Base-by-base conservation (phyloP, 2,797 vertebrate genomes). In the Cetoscarus ocellatus region DNA sequence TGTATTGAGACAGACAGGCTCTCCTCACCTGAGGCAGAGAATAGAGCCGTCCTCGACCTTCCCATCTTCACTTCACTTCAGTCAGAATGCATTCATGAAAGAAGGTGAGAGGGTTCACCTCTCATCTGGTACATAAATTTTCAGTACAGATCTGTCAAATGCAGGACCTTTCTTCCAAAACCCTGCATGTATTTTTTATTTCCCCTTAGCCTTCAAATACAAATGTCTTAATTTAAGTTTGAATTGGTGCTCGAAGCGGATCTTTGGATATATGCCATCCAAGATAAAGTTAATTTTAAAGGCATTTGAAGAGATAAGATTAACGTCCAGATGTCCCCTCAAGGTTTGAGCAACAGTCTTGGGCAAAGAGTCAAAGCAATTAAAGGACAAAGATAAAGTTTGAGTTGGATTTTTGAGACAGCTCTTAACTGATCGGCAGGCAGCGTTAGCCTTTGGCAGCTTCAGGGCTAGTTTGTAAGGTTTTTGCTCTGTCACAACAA, bases 271-370 rank as follows among this genome's bases (percentile, higher is more conserved):
- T 68, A 59, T 75, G 83, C 83, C 83, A 81, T 73, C 1, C n/a
- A 34, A 86, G 84, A 88, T 86, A 66, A 79, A 60, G 57, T 49
- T 81, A 55, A 77, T 71, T 82, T 79, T 42, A 64, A 18, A 70
- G 67, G 68, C 15, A 8, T 76, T 85, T 77, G 67, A 71, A 44
- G 42, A 81, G 75, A 92, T 88, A 73, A 83, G 79, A 90, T 90
- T 73, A 80, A 75, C 76, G 77, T 81, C 61, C 63, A 70, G 84
- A 91, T 90, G 88, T 86, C 89, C 90, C 85, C 82, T 27, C 7
- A 43, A 77, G 49, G 65, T 40, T 54, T 45, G 43, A 36, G 47
- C 3, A 5, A 65, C 48, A 34, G 35, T 73, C 43, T 58, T 64
- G 62, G 84, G 76, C 68, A 77, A 34, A 48, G 73, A 71, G 18